Base-by-base conservation (phyloP, 1,140 invertebrate species). In the Achroia grisella region DNA sequence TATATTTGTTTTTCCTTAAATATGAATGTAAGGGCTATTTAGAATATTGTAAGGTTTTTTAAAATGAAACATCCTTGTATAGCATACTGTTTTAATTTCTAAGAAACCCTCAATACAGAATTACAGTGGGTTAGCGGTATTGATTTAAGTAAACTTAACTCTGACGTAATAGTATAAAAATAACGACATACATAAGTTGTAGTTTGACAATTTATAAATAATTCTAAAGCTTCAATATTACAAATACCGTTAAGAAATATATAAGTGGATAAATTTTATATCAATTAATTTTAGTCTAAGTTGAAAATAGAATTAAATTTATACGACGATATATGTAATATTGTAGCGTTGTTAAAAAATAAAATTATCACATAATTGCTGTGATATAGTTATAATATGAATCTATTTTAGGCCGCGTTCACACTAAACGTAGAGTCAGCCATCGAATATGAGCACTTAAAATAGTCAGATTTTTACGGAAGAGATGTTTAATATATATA, bases 21-120 rank as follows among this genome's bases (percentile, higher is more conserved):
- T n/a, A n/a, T n/a, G n/a, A n/a, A n/a, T n/a, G n/a, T n/a, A n/a
- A n/a, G n/a, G n/a, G n/a, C n/a, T n/a, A n/a, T n/a, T n/a, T n/a
- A n/a, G n/a, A n/a, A n/a, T n/a, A n/a, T n/a, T n/a, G n/a, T n/a
- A n/a, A n/a, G n/a, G n/a, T n/a, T n/a, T n/a, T n/a, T n/a, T 39
- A 47, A 76, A 83, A 81, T 83, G 71, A 84, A 84, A 84, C 76
- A 80, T 59, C 53, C 34, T 68, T 70, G 48, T 69, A 75, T 84
- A 84, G 80, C 80, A 84, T 84, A 84, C 74, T 80, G 74, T 84
- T 84, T 81, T 84, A 84, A 82, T 84, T 84, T 84, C 80, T 84
- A 84, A 80, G 63, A 82, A 79, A 80, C 77, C 80, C 80, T 79
- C 73, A 79, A 78, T 82, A 81, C 73, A 80, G 74, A 79, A 80